Percentiles rank a stretch among this genome's conserved stretches.
These are phyloP conservation scores for Popillia japonica DNA, from an alignment of 1,140 invertebrate species.

Conservation along the genomic window DNA sequence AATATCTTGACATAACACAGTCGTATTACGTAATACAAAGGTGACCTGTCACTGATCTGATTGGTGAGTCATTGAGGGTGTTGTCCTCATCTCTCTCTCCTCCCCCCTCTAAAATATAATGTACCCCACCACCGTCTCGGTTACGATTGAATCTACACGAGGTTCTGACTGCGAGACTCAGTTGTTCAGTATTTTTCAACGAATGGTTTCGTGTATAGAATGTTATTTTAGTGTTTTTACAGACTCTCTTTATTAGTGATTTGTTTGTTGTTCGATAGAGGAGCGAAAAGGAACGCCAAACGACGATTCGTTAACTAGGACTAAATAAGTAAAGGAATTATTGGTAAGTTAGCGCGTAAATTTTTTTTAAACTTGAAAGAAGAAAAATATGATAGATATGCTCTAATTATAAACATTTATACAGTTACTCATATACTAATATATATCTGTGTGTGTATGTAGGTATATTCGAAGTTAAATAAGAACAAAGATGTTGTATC, in stretches of 20 bases:
- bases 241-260: conserved; percentile 18
- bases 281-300: not conserved
- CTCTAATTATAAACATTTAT: conserved; percentile 7
- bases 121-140: conserved; percentile 38
- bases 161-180: conserved; percentile 42
- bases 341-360: not conserved
- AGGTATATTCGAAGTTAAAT: not conserved
- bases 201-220: conserved; percentile 7
- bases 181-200: conserved; percentile 37
- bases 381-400: not conserved
- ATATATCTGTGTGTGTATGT: not conserved
- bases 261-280: not conserved
- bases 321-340: conserved; percentile 5
- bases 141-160: conserved; percentile 49
- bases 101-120: conserved; percentile 42
- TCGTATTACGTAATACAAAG: conserved; percentile 57
- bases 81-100: conserved; percentile 57
- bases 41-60: conserved; percentile 59
- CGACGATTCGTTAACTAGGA: not conserved
- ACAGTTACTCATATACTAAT: not conserved
- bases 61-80: conserved; percentile 61
- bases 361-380: not conserved
- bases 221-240: conserved; percentile 35
- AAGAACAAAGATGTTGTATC: not conserved
- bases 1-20: conserved; percentile 43